Evolutionary conservation across 2,888 invertebrate species (phyloP), one percentile per base, ranked within the genome.

Genomic region (Stenodema calcarata): DNA sequence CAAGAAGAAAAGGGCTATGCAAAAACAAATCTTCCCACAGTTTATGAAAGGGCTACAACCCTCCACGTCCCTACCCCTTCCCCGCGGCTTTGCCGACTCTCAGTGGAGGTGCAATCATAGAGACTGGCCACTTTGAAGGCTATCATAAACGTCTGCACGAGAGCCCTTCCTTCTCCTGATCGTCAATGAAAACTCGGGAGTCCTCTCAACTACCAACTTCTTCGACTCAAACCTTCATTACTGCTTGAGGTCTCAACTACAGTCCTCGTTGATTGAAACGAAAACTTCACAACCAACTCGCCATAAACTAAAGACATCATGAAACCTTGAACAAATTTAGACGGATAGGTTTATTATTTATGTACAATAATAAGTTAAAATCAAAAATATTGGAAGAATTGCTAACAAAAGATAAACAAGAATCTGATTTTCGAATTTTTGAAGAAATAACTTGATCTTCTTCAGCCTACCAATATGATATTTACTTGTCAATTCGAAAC

Each of bases 11-110:
- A 78, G 44, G 41, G 78, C 44, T 78, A 78, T 78, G 78, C 78
- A 78, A 78, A 78, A 78, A 78, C 78, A 78, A 44, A 78, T 78
- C 23, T 78, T 78, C 78, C 78, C 78, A 78, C 78, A 78, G 78
- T 78, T 78, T 78, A 78, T 78, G 78, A 78, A 78, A 78, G 78
- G 78, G 78, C 47, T 18, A 14, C 11, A 28, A 4, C 4, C 18
- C 70, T 28, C 70, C 14, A 12, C 76, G 6, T 18, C 18, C 23
- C 1, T 11, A 76, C 35, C 41, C 6, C 44, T 18, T 16, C 18
- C 4, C 44, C 23, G 4, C 27, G 7, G 78, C 14, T 42, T 44
- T 18, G 47, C 44, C 78, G 41, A 78, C 27, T 30, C 44, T 14
- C 27, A 44, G 78, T 16, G 23, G 44, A 27, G 78, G 47, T 44